These are phyloP conservation scores for Scylla paramamosain DNA, from an alignment of 1,140 invertebrate genomes.

Conservation along the genomic window DNA sequence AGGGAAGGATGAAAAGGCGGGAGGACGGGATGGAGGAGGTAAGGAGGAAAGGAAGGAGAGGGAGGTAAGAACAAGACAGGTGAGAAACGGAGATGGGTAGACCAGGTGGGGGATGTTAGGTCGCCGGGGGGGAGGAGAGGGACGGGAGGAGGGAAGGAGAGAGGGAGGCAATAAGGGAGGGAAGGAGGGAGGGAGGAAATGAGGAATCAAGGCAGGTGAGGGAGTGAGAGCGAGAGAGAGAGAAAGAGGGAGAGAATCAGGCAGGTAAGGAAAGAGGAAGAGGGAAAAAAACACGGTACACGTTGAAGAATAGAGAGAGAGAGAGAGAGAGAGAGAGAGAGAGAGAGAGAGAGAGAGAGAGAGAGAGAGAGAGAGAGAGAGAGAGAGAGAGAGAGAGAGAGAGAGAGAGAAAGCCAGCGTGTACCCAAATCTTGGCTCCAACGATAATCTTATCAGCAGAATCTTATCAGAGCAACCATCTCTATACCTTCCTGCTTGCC, in stretches of 20 bases:
- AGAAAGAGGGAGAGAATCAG: neutral
- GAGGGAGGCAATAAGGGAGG: neutral
- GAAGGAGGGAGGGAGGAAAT: neutral
- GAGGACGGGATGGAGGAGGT: neutral
- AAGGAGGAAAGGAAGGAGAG: neutral
- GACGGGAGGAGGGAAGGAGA: neutral
- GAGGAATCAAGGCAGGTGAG: neutral
- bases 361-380: conserved; percentile 15
- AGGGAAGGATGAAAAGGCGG: neutral
- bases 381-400: conserved; percentile 27
- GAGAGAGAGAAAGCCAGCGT: conserved; percentile 9
- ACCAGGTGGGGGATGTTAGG: neutral
- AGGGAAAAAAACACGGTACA: neutral
- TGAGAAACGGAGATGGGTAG: neutral
- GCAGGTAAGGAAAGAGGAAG: neutral
- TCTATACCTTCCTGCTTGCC: neutral
- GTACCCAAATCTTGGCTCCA: neutral
- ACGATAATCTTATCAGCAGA: neutral
- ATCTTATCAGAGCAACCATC: neutral
- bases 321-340: neutral
- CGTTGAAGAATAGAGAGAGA: neutral
- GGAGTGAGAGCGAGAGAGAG: neutral
- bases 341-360: neutral
- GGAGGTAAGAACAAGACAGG: neutral
- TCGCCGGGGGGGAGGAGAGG: neutral